Evolutionary conservation across 2,113 vertebrate genomes (phyloP), one percentile per base, ranked within the genome.

Genomic region (Halichoeres trimaculatus): DNA sequence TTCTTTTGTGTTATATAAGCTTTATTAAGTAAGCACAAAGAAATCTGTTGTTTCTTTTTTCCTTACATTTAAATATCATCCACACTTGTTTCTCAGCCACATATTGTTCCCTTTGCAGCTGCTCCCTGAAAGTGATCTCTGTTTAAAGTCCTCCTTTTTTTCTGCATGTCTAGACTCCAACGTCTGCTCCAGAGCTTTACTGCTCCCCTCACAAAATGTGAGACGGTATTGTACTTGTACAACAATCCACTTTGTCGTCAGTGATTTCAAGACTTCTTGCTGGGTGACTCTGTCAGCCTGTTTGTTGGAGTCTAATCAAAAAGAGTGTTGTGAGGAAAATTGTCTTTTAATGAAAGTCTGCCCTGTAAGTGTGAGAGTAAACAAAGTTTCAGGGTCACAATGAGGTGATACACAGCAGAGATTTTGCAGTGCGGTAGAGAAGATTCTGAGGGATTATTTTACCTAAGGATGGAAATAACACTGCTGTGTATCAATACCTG

Each of bases 241-340:
- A 11, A 40, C 38, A 40, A 40, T 40, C 38, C 38, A 40, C 38
- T 40, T 40, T 40, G 38, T 40, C 9, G 38, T 40, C 38, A 40
- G 38, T 40, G 38, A 13, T 40, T 40, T 40, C 38, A 40, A 40
- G 38, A 10, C 38, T 40, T 40, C 8, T 40, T 40, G 9, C 12
- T 40, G 3, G 9, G 12, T 40, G 2, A n/a, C 40, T 10, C 54
- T 48, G 26, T 40, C 4, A 1, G 24, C 34, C 17, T 26, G 56
- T 59, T 53, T 65, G 59, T 38, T 40, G 12, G 17, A 26, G 60
- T 64, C 19, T 48, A 38, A 70, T 40, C 14, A 53, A 53, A 64
- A 41, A 10, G n/a, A 40, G 30, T 30, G 30, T 30, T 24, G 5
- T 19, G 60, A 56, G 50, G 35, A 14, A 62, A 62, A 76, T 76